Base-by-base conservation (phyloP, 2,888 invertebrate genomes). In the Drosophila yooni region DNA sequence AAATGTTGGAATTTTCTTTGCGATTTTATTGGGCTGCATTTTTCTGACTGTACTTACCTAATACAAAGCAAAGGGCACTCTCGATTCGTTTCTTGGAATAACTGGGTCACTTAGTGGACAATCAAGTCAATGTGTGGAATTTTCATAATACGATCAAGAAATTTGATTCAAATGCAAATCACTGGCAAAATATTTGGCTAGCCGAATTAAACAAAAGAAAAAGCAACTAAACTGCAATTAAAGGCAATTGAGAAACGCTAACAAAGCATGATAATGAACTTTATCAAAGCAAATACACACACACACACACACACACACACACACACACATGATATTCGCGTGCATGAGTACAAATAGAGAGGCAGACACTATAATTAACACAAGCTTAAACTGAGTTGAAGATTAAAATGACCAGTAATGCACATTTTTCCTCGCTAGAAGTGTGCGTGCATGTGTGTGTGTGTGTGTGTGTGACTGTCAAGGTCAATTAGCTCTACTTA, bases 401-500 rank as follows among this genome's bases (percentile, higher is more conserved):
- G 82, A 83, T 85, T 83, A 88, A 83, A 83, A 61, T 58, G 48
- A 76, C 54, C 66, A 78, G 60, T 56, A 70, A 65, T 83, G 85
- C 88, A 84, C 82, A 87, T 87, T 84, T 68, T 83, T 63, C 72
- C 63, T 76, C 72, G 79, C 60, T 40, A 51, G 6, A 73, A 56
- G 64, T 59, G 60, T 70, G 60, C 61, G 34, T 21, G 57, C 61
- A 43, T 50, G 59, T 40, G 38, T 56, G 61, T 50, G 51, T 53
- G 34, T 64, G 63, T 57, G 66, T 66, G 69, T 69, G 66, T 69
- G 59, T 38, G 54, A 53, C 71, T 65, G 70, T 72, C 83, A 86
- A 78, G 83, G 83, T 83, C 86, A 88, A 86, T 88, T 88, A 88
- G 81, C 60, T 76, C 52, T 76, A 80, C 61, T 77, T 65, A 88